Percentiles rank a stretch among this genome's conserved stretches.
Conservation (phyloP, 2,797 vertebrate genomes). For the Chiloscyllium punctatum region DNA sequence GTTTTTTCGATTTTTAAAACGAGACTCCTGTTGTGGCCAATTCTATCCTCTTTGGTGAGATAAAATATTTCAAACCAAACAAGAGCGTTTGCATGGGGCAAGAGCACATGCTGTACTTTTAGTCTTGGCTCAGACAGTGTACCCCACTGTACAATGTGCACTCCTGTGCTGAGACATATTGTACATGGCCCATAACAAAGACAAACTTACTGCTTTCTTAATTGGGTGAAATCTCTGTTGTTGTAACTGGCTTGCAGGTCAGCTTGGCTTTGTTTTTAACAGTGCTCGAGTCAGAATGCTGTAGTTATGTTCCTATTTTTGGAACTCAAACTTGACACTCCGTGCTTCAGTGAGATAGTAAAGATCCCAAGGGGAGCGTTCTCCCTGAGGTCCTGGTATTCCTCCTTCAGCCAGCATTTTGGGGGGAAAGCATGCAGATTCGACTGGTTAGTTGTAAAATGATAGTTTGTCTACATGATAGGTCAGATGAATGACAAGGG, state of each 20-base stretch:
- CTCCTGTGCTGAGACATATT: background rate
- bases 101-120: background rate
- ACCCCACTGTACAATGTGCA: background rate
- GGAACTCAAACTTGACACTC: background rate
- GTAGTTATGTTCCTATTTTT: background rate
- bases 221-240: background rate
- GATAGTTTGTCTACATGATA: too few relatives aligned
- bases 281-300: background rate
- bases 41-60: background rate
- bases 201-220: conserved; percentile 5
- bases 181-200: background rate
- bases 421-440: too few relatives aligned
- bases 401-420: background rate
- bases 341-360: background rate
- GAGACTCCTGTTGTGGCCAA: background rate
- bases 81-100: background rate
- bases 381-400: background rate
- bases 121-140: background rate
- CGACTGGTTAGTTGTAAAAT: too few relatives aligned
- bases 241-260: background rate
- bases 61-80: background rate
- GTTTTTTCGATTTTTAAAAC: background rate
- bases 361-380: background rate
- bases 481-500: too few relatives aligned
- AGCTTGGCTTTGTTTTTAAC: background rate